Conservation (phyloP, 1,140 invertebrate genomes). For the Parapsyche elsis region DNA sequence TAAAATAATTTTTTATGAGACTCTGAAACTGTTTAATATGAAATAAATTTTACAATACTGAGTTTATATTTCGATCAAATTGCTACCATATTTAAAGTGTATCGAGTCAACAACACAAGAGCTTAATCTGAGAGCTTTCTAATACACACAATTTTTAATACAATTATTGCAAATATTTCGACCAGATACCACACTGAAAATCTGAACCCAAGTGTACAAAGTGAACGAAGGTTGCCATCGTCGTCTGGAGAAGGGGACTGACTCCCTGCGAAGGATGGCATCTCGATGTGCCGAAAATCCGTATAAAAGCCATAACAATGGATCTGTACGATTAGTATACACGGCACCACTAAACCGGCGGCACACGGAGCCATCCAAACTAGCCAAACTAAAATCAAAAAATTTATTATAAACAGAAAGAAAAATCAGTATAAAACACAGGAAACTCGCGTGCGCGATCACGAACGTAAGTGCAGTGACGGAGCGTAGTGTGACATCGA, state of each 20-base stretch:
- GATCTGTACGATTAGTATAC: slow-evolving; percentile 3
- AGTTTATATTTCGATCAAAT: no score
- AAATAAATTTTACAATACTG: no score
- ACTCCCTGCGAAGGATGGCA: slow-evolving; percentile 17
- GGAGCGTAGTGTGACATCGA: slow-evolving; percentile 7
- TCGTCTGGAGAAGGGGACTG: slow-evolving; percentile 6
- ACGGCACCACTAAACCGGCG: background rate
- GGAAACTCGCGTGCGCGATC: background rate
- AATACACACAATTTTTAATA: no score
- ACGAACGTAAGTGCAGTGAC: slow-evolving; percentile 22
- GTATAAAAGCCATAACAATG: slow-evolving; percentile 44
- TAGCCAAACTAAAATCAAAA: background rate
- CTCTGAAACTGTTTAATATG: no score
- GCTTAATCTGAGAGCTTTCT: no score
- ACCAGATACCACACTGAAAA: no score
- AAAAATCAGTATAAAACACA: background rate
- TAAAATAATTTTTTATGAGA: no score
- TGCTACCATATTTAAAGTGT: no score
- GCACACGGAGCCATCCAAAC: background rate
- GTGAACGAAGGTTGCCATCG: background rate
- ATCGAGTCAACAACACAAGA: no score
- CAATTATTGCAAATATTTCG: no score
- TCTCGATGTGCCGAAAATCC: slow-evolving; percentile 5
- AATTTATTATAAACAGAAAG: background rate
- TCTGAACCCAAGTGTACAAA: no score